Conservation (phyloP, 2,113 vertebrate genomes). For the Erythrolamprus reginae region DNA sequence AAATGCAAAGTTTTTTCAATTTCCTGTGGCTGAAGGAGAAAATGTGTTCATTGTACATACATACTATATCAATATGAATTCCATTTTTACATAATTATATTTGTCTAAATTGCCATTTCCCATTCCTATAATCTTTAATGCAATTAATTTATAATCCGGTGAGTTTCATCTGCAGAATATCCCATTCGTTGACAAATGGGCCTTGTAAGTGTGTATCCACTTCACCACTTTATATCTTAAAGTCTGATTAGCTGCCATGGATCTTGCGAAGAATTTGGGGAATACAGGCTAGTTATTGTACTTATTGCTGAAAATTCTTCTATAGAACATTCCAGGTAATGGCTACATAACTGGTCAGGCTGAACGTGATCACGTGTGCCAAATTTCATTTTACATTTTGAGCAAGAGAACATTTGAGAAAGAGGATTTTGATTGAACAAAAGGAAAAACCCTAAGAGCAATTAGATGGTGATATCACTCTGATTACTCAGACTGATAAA, state of each 20-base stretch:
- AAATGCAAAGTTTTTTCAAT: conserved; percentile 31
- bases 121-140: conserved; percentile 15
- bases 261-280: neutral
- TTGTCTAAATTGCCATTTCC: conserved; percentile 21
- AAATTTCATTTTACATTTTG: neutral
- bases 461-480: neutral
- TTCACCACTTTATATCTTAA: neutral
- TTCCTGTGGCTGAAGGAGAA: conserved; percentile 43
- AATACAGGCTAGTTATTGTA: neutral
- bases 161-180: conserved; percentile 13
- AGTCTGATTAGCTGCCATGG: neutral
- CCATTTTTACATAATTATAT: conserved; percentile 31
- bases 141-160: neutral
- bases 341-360: neutral
- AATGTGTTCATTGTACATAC: neutral
- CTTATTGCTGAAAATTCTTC: neutral
- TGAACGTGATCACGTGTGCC: neutral
- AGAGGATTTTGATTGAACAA: neutral
- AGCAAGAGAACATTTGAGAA: neutral
- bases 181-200: neutral
- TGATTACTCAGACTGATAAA: neutral
- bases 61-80: conserved; percentile 10
- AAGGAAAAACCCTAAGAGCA: neutral
- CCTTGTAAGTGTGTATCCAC: neutral
- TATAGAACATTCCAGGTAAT: neutral